These are phyloP conservation scores for Melanostigma gelatinosum DNA, from an alignment of 2,113 vertebrate genomes.

Conservation along the genomic window DNA sequence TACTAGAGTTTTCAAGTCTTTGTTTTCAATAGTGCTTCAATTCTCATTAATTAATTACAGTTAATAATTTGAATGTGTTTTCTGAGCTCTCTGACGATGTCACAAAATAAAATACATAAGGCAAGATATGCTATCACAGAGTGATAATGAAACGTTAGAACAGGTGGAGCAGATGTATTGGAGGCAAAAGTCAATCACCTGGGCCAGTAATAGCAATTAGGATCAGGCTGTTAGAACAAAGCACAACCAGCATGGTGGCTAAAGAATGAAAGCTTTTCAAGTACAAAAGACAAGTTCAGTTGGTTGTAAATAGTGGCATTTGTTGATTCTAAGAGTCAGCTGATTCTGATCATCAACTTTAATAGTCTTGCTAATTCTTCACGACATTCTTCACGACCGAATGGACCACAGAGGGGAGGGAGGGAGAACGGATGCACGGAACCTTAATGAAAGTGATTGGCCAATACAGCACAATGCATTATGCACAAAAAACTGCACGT, in stretches of 20 bases:
- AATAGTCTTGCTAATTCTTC: background rate
- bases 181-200: background rate
- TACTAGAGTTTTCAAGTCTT: background rate
- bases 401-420: background rate
- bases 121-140: background rate
- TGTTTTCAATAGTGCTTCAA: background rate
- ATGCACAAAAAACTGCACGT: background rate
- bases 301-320: background rate
- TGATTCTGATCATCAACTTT: background rate
- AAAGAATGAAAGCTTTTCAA: background rate
- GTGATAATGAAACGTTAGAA: background rate
- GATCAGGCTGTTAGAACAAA: background rate
- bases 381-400: background rate
- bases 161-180: background rate
- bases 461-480: background rate
- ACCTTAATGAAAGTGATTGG: background rate
- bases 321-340: background rate
- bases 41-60: background rate
- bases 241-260: background rate
- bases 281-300: background rate
- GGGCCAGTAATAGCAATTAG: background rate
- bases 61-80: background rate
- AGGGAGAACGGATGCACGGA: background rate
- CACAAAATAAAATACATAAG: background rate
- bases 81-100: background rate